Evolutionary conservation across 2,888 invertebrate genomes (phyloP).

Genomic region (Clitarchus hookeri): DNA sequence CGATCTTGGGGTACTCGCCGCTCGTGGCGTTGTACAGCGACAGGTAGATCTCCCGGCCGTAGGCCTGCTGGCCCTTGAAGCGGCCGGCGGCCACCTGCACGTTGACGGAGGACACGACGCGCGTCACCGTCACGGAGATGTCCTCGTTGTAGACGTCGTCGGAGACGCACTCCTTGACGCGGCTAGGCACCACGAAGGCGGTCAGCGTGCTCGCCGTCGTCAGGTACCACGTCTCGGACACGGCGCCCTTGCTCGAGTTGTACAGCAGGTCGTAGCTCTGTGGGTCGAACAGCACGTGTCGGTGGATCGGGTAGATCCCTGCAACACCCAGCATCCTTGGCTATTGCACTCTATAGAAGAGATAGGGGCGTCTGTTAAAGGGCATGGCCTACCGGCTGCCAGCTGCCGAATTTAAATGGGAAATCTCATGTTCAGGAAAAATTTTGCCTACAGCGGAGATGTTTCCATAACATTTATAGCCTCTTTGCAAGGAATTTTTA

Average conservation of each 20-base stretch:
- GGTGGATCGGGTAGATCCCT: slow-evolving; percentile 5
- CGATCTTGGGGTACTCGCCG: background rate
- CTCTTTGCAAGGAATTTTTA: no score
- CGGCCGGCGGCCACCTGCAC: slow-evolving; percentile 3
- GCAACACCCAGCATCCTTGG: no score
- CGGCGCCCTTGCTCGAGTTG: slow-evolving; percentile 5
- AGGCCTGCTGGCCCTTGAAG: background rate
- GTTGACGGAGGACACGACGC: background rate
- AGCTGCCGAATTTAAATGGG: no score
- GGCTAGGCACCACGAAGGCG: slow-evolving; percentile 10
- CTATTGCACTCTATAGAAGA: no score
- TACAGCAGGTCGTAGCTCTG: slow-evolving; percentile 20
- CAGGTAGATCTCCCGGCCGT: slow-evolving; percentile 15
- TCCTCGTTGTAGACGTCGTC: slow-evolving; percentile 19
- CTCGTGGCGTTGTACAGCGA: background rate
- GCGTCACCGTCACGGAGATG: background rate
- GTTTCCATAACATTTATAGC: no score
- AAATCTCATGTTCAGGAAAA: no score
- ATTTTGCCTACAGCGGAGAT: no score
- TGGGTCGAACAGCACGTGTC: slow-evolving; percentile 4
- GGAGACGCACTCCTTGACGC: background rate
- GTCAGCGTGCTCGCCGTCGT: slow-evolving; percentile 4
- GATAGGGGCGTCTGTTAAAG: no score
- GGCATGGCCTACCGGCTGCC: no score
- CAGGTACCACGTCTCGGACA: slow-evolving; percentile 19